Conservation (phyloP, 2,113 vertebrate genomes). For the Telmatochromis sp. region DNA sequence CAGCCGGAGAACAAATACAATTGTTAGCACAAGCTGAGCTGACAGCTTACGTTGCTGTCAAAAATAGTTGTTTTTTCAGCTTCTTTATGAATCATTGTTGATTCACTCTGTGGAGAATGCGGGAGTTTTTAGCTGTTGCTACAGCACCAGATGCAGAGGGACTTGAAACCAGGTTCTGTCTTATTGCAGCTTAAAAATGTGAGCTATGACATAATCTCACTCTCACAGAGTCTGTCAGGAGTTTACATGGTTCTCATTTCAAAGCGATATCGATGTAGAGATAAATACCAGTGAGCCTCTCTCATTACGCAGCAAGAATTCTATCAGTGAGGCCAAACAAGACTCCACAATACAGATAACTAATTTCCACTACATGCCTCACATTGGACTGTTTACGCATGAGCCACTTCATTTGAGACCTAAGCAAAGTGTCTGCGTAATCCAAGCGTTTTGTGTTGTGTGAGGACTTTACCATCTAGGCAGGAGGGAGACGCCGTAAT, state of each 20-base stretch:
- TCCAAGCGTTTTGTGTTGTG: background rate
- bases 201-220: background rate
- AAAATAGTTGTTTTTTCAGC: background rate
- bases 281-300: background rate
- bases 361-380: background rate
- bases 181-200: background rate
- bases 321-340: background rate
- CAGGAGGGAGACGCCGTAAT: background rate
- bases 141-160: background rate
- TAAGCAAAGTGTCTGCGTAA: background rate
- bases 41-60: background rate
- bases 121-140: background rate
- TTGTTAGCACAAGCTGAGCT: conserved; percentile 1
- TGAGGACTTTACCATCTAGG: background rate
- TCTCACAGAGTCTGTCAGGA: background rate
- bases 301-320: background rate
- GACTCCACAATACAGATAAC: background rate
- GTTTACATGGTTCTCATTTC: background rate
- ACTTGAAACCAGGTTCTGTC: background rate
- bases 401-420: background rate
- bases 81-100: background rate
- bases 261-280: background rate
- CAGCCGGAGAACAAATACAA: conserved; percentile 24
- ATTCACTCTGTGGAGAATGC: background rate
- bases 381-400: background rate